Evolutionary conservation across 2,797 vertebrate genomes (phyloP).

Genomic region (Discoglossus pictus): DNA sequence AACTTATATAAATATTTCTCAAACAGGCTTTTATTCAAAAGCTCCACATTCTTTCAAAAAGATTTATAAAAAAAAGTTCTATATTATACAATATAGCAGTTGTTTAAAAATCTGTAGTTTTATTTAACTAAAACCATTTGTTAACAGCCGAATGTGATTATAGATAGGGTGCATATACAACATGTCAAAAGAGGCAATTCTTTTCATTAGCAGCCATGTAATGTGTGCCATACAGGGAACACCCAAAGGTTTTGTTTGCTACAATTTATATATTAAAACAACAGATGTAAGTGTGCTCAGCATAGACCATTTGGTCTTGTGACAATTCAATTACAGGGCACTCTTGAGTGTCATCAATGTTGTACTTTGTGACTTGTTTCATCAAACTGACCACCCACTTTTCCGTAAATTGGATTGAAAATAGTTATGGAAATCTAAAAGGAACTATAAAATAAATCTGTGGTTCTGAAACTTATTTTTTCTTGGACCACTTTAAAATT

Average conservation of each 20-base stretch:
- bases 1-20: conserved; percentile 36
- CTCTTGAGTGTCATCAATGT: no score
- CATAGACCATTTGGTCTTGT: conserved; percentile 1
- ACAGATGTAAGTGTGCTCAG: conserved; percentile 25
- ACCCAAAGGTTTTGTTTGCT: conserved; percentile 41
- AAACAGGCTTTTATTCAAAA: conserved; percentile 22
- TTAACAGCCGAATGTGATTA: conserved; percentile 43
- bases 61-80: conserved; percentile 16
- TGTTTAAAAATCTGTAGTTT: conserved; percentile 39
- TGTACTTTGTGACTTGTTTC: no score
- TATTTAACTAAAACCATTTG: conserved; percentile 35
- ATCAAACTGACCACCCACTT: no score
- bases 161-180: conserved; percentile 45
- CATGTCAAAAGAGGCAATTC: conserved; percentile 37
- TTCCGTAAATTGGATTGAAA: no score
- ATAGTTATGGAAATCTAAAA: no score
- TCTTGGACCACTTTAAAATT: no score
- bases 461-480: no score
- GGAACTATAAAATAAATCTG: no score
- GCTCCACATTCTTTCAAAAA: conserved; percentile 25
- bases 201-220: conserved; percentile 38
- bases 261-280: conserved; percentile 22
- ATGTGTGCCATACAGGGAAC: conserved; percentile 26
- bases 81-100: conserved; percentile 34
- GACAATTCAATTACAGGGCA: background rate